phyloP scores from a whole-genome alignment of 1,140 invertebrate genomes.

The Dinoponera quadriceps region DNA sequence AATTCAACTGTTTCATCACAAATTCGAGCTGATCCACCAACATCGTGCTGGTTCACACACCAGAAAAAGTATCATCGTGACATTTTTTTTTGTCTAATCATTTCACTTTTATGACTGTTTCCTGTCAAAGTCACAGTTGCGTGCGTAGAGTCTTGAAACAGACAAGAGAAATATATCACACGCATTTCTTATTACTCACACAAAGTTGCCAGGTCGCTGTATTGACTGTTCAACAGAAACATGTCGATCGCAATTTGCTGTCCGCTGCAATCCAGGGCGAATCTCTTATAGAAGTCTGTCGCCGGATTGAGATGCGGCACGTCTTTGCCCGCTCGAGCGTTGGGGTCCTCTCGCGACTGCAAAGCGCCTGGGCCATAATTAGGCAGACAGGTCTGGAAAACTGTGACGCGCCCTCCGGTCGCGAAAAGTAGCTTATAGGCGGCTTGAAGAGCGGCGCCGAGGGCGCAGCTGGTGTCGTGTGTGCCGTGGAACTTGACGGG shows the following conservation, averaged over 20 bases:
- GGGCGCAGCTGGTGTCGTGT: conserved; percentile 92
- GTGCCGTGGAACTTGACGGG: conserved; percentile 92
- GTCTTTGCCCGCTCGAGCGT: conserved; percentile 92
- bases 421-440: conserved; percentile 95
- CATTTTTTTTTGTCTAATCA: conserved; percentile 12
- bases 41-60: no score
- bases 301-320: conserved; percentile 95
- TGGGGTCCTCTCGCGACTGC: conserved; percentile 93
- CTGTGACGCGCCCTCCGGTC: conserved; percentile 97
- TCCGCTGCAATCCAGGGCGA: conserved; percentile 97
- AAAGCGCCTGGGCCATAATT: conserved; percentile 96
- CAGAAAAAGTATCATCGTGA: no score
- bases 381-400: conserved; percentile 96
- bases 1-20: background rate
- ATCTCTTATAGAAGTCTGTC: conserved; percentile 99
- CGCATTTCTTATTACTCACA: conserved; percentile 87
- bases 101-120: background rate
- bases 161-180: no score
- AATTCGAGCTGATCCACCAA: no score
- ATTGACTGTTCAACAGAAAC: conserved; percentile 97
- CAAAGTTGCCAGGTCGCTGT: conserved; percentile 97
- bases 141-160: no score
- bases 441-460: conserved; percentile 97
- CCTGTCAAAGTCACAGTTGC: no score
- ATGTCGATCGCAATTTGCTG: conserved; percentile 98